Conservation (phyloP, 2,888 invertebrate species). For the Chaetogeoica ovagalla region DNA sequence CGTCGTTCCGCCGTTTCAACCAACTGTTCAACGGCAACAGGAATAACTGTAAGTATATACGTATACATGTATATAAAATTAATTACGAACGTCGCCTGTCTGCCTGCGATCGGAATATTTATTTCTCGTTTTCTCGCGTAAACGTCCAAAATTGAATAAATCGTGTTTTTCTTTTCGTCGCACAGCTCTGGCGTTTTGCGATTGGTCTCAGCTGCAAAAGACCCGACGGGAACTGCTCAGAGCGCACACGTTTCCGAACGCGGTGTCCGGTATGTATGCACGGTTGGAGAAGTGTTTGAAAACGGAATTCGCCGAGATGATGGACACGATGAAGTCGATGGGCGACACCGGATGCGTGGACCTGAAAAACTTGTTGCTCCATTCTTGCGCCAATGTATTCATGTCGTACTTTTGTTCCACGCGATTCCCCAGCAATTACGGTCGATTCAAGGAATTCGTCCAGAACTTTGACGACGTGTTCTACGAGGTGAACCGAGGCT, state of each 20-base stretch:
- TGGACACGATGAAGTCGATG: slow-evolving; percentile 55
- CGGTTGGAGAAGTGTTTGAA: slow-evolving; percentile 56
- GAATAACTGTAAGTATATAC: slow-evolving; percentile 68
- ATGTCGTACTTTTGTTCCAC: slow-evolving; percentile 67
- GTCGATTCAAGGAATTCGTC: slow-evolving; percentile 62
- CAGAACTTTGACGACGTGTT: slow-evolving; percentile 68
- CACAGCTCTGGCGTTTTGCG: slow-evolving; percentile 70
- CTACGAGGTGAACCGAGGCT: slow-evolving; percentile 71
- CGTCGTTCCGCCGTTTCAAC: slow-evolving; percentile 68
- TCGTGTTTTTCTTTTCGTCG: slow-evolving; percentile 2
- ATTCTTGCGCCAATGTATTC: slow-evolving; percentile 67
- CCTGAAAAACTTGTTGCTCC: slow-evolving; percentile 62
- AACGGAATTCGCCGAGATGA: slow-evolving; percentile 35
- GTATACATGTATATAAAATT: background rate
- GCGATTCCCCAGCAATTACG: slow-evolving; percentile 61
- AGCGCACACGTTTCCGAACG: slow-evolving; percentile 66
- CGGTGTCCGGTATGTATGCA: slow-evolving; percentile 63
- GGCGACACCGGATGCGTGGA: slow-evolving; percentile 55
- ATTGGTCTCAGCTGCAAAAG: slow-evolving; percentile 70
- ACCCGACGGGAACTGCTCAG: slow-evolving; percentile 66
- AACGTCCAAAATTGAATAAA: background rate
- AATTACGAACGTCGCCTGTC: background rate
- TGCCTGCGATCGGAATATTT: too few species aligned
- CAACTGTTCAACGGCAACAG: slow-evolving; percentile 69
- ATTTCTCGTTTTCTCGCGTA: too few species aligned